Percentiles rank a stretch among this genome's conserved stretches.
Evolutionary conservation across 2,888 invertebrate species (phyloP).

Genomic region (Agrotis puta): DNA sequence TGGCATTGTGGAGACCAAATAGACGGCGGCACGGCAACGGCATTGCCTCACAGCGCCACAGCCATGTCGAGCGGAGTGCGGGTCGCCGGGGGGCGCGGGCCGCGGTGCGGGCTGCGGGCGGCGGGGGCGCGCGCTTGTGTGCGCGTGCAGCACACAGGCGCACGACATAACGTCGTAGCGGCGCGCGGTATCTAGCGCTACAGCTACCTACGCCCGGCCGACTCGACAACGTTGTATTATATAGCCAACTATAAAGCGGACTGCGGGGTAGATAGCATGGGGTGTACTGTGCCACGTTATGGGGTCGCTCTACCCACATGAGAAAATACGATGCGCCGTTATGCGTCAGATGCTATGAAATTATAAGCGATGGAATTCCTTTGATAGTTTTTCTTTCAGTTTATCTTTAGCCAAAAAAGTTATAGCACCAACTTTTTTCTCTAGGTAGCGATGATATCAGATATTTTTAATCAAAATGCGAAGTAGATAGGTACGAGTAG

Average conservation of each 20-base stretch:
- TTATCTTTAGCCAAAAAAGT: constrained; percentile 2
- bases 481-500: not conserved
- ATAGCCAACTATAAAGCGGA: constrained; percentile 82
- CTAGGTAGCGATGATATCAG: not conserved
- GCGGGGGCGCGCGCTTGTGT: constrained; percentile 69
- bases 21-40: constrained; percentile 88
- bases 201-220: constrained; percentile 82
- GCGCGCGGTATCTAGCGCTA: constrained; percentile 86
- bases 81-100: constrained; percentile 64
- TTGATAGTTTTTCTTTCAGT: constrained; percentile 5
- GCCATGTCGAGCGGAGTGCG: constrained; percentile 82
- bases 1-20: constrained; percentile 90
- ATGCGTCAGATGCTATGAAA: constrained; percentile 51
- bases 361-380: constrained; percentile 33
- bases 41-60: constrained; percentile 88
- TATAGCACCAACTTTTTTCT: not conserved
- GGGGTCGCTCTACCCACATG: constrained; percentile 71
- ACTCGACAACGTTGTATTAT: constrained; percentile 76
- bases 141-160: constrained; percentile 80
- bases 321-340: constrained; percentile 57
- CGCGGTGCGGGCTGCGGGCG: constrained; percentile 65
- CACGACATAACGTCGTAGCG: constrained; percentile 85
- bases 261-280: constrained; percentile 84
- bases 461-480: constrained; percentile 3
- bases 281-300: constrained; percentile 78